Base-by-base conservation (phyloP, 2,888 invertebrate species). In the Acrocyrtus sp. region DNA sequence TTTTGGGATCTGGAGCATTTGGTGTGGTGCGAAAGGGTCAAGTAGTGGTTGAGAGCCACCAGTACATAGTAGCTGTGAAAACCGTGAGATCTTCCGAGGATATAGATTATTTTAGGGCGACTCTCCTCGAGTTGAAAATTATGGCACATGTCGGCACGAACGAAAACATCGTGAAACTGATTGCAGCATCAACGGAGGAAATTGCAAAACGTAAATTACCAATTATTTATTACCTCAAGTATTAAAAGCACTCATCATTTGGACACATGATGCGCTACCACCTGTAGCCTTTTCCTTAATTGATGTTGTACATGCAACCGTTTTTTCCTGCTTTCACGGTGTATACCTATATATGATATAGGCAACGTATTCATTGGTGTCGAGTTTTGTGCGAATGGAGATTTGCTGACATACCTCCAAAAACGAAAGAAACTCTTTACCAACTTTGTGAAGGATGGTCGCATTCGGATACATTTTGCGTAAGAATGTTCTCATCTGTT, bases 1-100 rank as follows among this genome's bases (percentile, higher is more conserved):
- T 75, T n/a, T n/a, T 75, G n/a, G 75, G 75, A 3, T 22, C 62
- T 6, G 75, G 75, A 12, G 72, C 72, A 4, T 75, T 72, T 22
- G 75, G 75, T 5, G 15, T 58, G n/a, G 72, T 75, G 0, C 22
- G 41, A 8, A 75, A 68, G 48, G 75, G 75, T 0, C n/a, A 39
- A 10, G 67, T 75, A 3, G 48, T 57, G 26, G 54, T 62, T n/a
- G 75, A 72, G 26, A 62, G 39, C 15, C 34, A 61, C 41, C 61
- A 72, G 39, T 56, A 53, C 1, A 54, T 72, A 3, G 24, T 75
- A 8, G 75, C 75, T 6, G 48, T 75, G 3, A 75, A 75, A 29
- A 75, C 72, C 0, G 48, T 61, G 1, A 72, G 67, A 26, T 61
- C 72, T 4, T 19, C 48, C 2, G 72, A 75, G 1, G 68, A 67